phyloP scores from a whole-genome alignment of 2,888 invertebrate genomes.

The Oxystoma pomonae region DNA sequence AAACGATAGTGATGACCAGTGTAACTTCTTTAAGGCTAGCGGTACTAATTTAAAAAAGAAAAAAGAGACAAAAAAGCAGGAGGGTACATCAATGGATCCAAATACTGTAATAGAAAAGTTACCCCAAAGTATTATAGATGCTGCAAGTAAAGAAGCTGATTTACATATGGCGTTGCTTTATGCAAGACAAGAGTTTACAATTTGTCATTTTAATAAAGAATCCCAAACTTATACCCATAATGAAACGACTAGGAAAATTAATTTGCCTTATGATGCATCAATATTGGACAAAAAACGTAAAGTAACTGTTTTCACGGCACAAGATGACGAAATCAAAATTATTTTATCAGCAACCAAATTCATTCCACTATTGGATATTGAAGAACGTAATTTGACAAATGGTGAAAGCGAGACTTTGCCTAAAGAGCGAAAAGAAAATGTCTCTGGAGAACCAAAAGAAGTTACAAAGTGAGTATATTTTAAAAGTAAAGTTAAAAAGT shows the following conservation, averaged over 20 bases:
- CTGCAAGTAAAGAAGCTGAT: neutral
- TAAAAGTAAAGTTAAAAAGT: no score
- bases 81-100: neutral
- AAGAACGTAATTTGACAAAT: no score
- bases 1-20: conserved; percentile 8
- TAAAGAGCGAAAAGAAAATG: neutral
- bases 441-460: neutral
- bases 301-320: neutral
- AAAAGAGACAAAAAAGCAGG: neutral
- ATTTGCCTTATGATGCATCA: neutral
- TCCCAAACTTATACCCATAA: neutral
- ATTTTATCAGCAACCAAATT: neutral
- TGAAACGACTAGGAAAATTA: neutral
- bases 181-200: neutral
- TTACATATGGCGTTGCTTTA: neutral
- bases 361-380: neutral
- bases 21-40: conserved; percentile 21
- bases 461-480: neutral
- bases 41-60: conserved; percentile 20
- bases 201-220: neutral
- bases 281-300: neutral
- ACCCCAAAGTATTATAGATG: neutral
- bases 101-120: neutral
- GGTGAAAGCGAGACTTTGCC: neutral
- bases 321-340: neutral